Evolutionary conservation across 2,888 invertebrate genomes (phyloP).

Genomic region (Dastarcus helophoroides): DNA sequence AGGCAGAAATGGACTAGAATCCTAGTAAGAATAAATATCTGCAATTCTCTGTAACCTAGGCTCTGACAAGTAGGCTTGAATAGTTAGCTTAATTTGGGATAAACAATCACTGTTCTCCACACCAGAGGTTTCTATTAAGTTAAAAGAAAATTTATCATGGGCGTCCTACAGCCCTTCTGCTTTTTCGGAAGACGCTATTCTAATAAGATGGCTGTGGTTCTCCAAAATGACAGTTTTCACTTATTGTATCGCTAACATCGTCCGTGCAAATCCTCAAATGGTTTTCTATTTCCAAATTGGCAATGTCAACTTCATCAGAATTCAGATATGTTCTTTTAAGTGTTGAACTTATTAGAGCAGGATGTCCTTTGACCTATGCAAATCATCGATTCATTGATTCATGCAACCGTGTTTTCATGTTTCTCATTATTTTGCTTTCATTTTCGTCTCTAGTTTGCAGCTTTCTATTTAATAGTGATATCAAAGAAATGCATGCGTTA

Average conservation of each 20-base stretch:
- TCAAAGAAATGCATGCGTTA: slow-evolving; percentile 8
- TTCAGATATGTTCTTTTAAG: no score
- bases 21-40: slow-evolving; percentile 5
- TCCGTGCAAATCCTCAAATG: slow-evolving; percentile 3
- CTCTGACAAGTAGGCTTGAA: slow-evolving; percentile 4
- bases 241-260: slow-evolving; percentile 2
- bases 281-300: no score
- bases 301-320: no score
- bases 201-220: no score
- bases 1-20: slow-evolving; percentile 6
- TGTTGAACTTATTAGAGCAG: no score
- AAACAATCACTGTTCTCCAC: no score
- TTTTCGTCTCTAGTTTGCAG: slow-evolving; percentile 6
- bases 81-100: no score
- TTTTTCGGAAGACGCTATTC: no score
- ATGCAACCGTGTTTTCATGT: slow-evolving; percentile 4
- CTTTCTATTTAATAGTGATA: slow-evolving; percentile 6
- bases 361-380: no score
- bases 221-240: slow-evolving; percentile 3
- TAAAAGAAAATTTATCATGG: slow-evolving; percentile 1
- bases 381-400: no score
- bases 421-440: slow-evolving; percentile 2
- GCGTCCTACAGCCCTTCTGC: slow-evolving; percentile 1
- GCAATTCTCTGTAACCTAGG: slow-evolving; percentile 3
- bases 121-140: background rate